Evolutionary conservation across 1,140 invertebrate species (phyloP).

Genomic region (Lasaia peninsularis): DNA sequence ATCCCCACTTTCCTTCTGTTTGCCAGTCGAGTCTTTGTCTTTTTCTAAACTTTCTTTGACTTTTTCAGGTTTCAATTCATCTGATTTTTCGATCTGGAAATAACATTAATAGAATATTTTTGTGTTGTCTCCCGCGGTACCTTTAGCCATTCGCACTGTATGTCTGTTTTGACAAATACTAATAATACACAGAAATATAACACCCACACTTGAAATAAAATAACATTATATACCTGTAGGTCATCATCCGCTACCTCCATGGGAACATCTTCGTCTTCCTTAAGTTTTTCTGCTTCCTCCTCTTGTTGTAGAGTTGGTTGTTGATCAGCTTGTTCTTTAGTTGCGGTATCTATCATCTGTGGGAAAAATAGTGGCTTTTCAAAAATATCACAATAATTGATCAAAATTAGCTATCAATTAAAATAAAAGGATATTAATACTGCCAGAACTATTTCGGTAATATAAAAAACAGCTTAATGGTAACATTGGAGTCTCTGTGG

Average conservation of each 20-base stretch:
- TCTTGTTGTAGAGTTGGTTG: constrained; percentile 82
- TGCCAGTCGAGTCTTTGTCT: constrained; percentile 74
- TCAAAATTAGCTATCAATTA: no score
- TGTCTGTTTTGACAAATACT: no score
- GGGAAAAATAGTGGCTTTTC: no score
- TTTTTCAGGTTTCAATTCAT: constrained; percentile 76
- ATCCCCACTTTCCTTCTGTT: constrained; percentile 70
- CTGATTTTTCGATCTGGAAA: constrained; percentile 64
- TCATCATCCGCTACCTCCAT: constrained; percentile 77
- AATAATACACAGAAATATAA: neutral
- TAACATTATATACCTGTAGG: constrained; percentile 45
- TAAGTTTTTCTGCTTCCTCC: constrained; percentile 78
- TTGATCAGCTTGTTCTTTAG: constrained; percentile 89
- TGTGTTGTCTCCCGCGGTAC: no score
- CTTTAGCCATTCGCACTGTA: no score
- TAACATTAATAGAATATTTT: no score
- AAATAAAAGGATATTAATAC: no score
- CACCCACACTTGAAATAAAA: neutral
- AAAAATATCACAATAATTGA: no score
- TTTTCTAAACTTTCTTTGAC: constrained; percentile 71
- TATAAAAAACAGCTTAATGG: no score
- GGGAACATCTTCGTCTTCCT: constrained; percentile 76
- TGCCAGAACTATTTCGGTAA: no score
- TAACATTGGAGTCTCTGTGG: no score
- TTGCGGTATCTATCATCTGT: constrained; percentile 82